phyloP scores from a whole-genome alignment of 2,888 invertebrate genomes.

The Lithophane leautieri region DNA sequence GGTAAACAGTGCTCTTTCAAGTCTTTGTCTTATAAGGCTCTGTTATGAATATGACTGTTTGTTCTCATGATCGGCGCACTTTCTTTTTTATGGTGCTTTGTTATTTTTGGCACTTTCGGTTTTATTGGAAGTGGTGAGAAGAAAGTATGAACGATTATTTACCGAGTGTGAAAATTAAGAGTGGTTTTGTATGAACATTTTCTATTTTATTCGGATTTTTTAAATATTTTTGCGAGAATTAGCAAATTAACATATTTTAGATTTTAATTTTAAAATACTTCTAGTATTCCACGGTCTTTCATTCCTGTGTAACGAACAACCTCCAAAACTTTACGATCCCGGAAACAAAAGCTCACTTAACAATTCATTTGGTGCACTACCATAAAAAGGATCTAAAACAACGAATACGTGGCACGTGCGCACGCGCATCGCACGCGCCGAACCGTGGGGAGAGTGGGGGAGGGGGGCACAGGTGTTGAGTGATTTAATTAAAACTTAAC shows the following conservation, averaged over 20 bases:
- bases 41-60: slow-evolving; percentile 61
- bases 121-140: slow-evolving; percentile 18
- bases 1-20: slow-evolving; percentile 52
- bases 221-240: too few relatives aligned
- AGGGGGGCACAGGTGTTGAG: slow-evolving; percentile 81
- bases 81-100: slow-evolving; percentile 61
- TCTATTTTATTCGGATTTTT: background rate
- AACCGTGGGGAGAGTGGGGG: slow-evolving; percentile 31
- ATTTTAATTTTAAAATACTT: background rate
- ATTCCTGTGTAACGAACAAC: background rate
- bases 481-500: slow-evolving; percentile 82
- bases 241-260: background rate
- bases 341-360: slow-evolving; percentile 57
- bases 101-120: slow-evolving; percentile 61
- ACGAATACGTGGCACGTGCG: slow-evolving; percentile 73
- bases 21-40: slow-evolving; percentile 50
- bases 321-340: slow-evolving; percentile 36
- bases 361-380: slow-evolving; percentile 46
- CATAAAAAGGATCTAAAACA: slow-evolving; percentile 52
- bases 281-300: background rate
- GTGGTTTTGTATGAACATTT: background rate
- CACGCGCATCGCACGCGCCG: slow-evolving; percentile 68
- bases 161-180: background rate
- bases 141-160: slow-evolving; percentile 27
- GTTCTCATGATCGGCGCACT: slow-evolving; percentile 56